phyloP scores from a whole-genome alignment of 2,888 invertebrate species.

The Agonum fuliginosum region DNA sequence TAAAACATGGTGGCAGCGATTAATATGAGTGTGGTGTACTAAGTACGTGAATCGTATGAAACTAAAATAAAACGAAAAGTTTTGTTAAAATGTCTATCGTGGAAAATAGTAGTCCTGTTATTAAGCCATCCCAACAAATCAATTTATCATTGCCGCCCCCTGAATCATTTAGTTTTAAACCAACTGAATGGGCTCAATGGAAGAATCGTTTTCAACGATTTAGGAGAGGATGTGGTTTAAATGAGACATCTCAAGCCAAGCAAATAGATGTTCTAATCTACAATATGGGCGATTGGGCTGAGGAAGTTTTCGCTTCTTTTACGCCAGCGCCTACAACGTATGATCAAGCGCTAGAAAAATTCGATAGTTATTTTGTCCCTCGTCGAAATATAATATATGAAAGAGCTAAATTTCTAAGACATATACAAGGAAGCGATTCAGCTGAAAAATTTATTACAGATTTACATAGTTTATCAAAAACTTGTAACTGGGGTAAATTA shows the following conservation, averaged over 20 bases:
- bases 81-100: no score
- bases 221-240: not conserved
- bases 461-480: not conserved
- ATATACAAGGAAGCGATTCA: not conserved
- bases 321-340: not conserved
- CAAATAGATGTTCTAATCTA: not conserved
- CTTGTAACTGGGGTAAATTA: not conserved
- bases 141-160: no score
- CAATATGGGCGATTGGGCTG: not conserved
- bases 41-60: no score
- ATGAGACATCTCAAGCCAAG: not conserved
- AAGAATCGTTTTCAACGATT: not conserved
- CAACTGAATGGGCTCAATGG: not conserved
- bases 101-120: no score
- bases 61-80: no score
- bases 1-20: no score
- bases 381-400: not conserved
- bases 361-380: not conserved
- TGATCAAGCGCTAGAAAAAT: not conserved
- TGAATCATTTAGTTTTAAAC: no score
- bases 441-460: conserved; percentile 5
- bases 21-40: no score
- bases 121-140: no score
- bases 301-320: not conserved
- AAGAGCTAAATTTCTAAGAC: not conserved